These are phyloP conservation scores for Kryptolebias marmoratus DNA, from an alignment of 2,113 vertebrate genomes.

Conservation along the genomic window DNA sequence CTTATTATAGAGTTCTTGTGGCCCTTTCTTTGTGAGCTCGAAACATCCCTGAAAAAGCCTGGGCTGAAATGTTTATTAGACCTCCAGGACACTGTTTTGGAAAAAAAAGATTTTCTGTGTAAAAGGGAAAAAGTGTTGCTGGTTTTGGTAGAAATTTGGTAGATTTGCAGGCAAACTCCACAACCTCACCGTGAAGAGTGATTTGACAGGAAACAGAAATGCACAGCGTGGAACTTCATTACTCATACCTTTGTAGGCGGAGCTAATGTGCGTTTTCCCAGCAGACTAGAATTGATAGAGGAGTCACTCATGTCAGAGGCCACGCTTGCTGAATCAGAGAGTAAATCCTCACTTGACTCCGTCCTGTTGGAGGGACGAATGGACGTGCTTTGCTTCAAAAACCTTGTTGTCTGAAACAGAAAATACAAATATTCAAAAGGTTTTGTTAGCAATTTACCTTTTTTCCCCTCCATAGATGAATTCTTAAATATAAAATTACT, in stretches of 20 bases:
- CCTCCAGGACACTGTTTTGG: too few relatives aligned
- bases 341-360: constrained; percentile 74
- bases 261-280: constrained; percentile 69
- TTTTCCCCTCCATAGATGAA: too few relatives aligned
- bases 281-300: constrained; percentile 71
- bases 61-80: too few relatives aligned
- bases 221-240: constrained; percentile 45
- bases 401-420: constrained; percentile 29
- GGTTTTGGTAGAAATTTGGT: too few relatives aligned
- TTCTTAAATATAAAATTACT: neutral
- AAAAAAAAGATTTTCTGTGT: too few relatives aligned
- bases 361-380: constrained; percentile 51
- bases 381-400: constrained; percentile 56
- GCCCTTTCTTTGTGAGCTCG: too few relatives aligned
- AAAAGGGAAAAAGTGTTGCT: too few relatives aligned
- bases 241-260: constrained; percentile 87
- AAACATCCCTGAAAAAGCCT: too few relatives aligned
- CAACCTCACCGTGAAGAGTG: too few relatives aligned
- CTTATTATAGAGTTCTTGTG: too few relatives aligned
- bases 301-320: constrained; percentile 77
- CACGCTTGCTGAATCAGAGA: constrained; percentile 76
- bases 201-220: neutral
- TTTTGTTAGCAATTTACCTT: neutral
- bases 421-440: neutral
- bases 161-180: too few relatives aligned